Conservation (phyloP, 2,888 invertebrate genomes). For the Dendrolimus houi region DNA sequence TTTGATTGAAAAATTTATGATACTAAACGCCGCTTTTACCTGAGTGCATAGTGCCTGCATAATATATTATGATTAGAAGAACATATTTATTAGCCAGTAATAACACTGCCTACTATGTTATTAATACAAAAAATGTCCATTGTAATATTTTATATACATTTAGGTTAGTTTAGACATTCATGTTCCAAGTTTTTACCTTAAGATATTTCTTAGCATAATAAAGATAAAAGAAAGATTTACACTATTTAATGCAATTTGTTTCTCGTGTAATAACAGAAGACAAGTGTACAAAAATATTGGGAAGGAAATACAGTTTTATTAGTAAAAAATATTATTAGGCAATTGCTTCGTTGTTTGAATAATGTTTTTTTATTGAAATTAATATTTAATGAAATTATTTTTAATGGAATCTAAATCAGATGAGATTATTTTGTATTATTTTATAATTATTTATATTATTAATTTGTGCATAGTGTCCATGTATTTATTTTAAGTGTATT, state of each 20-base stretch:
- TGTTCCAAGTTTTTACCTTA: neutral
- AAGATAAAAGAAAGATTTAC: no score
- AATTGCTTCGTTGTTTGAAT: slow-evolving; percentile 11
- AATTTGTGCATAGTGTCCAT: no score
- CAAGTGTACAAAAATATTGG: no score
- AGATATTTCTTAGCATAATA: no score
- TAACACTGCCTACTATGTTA: slow-evolving; percentile 1
- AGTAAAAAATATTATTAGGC: slow-evolving; percentile 12
- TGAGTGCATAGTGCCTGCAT: neutral
- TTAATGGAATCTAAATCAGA: neutral
- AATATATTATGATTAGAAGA: neutral
- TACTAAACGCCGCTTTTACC: neutral
- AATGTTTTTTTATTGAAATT: slow-evolving; percentile 9
- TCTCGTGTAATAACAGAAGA: no score
- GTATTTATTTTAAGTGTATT: no score
- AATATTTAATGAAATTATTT: slow-evolving; percentile 11
- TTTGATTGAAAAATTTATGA: neutral
- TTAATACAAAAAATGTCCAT: neutral
- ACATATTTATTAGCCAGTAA: neutral
- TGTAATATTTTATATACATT: slow-evolving; percentile 5
- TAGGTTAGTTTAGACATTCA: neutral
- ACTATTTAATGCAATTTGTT: no score
- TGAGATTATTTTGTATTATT: no score
- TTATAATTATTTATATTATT: no score
- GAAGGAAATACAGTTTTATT: no score